Conservation (phyloP, 30 jellyfish, hydroid and myxozoan genomes). For the Aurelia coerulea region DNA sequence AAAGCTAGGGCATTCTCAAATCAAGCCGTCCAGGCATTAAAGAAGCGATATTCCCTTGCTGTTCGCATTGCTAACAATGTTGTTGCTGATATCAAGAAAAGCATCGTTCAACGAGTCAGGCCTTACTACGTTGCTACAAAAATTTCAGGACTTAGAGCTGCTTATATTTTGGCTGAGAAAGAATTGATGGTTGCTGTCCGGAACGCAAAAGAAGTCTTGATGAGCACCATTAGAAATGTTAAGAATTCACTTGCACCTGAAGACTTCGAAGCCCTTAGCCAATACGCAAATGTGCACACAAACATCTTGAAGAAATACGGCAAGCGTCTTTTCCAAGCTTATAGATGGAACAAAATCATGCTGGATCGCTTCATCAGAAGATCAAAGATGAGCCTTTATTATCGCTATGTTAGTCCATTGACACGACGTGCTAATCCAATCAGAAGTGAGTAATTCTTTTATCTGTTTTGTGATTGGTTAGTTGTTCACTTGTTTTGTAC, state of each 20-base stretch:
- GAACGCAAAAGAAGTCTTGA: background rate
- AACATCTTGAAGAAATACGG: slow-evolving; percentile 50
- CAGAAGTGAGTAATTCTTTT: slow-evolving; percentile 56
- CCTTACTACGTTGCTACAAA: slow-evolving; percentile 18
- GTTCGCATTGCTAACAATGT: background rate
- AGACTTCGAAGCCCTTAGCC: slow-evolving; percentile 10
- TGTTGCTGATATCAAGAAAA: background rate
- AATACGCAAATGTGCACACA: slow-evolving; percentile 40
- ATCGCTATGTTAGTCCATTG: slow-evolving; percentile 17
- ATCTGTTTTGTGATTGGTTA: too few relatives aligned
- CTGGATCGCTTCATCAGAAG: slow-evolving; percentile 67
- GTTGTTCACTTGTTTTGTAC: too few relatives aligned
- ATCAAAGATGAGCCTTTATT: slow-evolving; percentile 48
- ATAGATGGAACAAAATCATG: slow-evolving; percentile 46
- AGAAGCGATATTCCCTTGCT: background rate
- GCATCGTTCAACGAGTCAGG: slow-evolving; percentile 1
- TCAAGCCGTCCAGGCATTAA: background rate
- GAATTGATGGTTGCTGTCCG: slow-evolving; percentile 10
- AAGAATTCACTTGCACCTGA: slow-evolving; percentile 14
- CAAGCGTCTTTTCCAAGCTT: slow-evolving; percentile 41
- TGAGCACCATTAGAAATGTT: background rate
- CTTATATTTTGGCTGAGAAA: slow-evolving; percentile 27
- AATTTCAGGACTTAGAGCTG: slow-evolving; percentile 18
- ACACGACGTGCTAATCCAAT: slow-evolving; percentile 41
- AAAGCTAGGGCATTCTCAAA: background rate